Percentiles rank a stretch among this genome's conserved stretches.
Conservation (phyloP, 2,888 invertebrate genomes). For the Vannuccia rotundouncinata region DNA sequence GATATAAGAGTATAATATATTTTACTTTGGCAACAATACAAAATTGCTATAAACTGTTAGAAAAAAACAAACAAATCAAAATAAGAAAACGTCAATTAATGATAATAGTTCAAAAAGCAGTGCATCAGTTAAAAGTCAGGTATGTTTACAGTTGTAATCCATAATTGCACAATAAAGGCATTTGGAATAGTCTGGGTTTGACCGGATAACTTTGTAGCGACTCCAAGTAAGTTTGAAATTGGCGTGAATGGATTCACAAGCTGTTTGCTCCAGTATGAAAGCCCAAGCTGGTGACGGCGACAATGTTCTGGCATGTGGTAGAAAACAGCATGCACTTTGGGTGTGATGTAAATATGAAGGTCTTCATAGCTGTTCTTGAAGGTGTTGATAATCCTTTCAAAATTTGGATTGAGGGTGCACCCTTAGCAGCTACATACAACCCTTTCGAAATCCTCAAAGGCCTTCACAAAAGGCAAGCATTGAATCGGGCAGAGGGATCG, state of each 20-base stretch:
- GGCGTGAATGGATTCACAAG: neutral
- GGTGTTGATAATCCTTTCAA: neutral
- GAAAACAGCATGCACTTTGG: neutral
- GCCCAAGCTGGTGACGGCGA: neutral
- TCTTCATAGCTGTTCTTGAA: neutral
- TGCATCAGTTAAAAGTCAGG: no score
- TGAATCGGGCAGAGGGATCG: slow-evolving; percentile 24
- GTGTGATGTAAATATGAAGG: neutral
- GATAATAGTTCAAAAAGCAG: no score
- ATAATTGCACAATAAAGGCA: no score
- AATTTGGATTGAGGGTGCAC: neutral
- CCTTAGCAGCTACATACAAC: neutral
- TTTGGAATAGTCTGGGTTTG: no score
- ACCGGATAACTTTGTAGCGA: neutral
- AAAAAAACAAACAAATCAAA: no score
- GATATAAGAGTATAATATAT: no score
- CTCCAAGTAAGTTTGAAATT: neutral
- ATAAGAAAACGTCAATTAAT: no score
- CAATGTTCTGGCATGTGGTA: neutral
- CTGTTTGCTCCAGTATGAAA: neutral
- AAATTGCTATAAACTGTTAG: no score
- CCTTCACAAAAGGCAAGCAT: neutral
- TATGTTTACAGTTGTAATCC: neutral
- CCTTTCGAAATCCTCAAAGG: neutral
- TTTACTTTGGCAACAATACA: no score